Base-by-base conservation (phyloP, 2,797 vertebrate species). In the Microhierax caerulescens region DNA sequence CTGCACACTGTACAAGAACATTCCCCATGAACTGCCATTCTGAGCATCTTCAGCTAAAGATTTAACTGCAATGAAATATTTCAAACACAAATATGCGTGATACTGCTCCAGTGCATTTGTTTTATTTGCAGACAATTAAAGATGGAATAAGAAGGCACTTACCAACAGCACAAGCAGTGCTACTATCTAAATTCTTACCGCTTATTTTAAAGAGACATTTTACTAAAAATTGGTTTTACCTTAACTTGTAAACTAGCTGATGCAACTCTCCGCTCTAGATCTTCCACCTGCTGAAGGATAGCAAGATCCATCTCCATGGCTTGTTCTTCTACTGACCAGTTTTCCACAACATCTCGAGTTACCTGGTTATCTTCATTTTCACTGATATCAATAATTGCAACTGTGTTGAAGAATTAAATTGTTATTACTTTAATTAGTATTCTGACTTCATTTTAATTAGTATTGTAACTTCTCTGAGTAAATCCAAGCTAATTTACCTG, bases 281-380 rank as follows among this genome's bases (percentile, higher is more conserved):
- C 98, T 98, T 99, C 99, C 64, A 99, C 99, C 95, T 99, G 99
- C 95, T 99, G 99, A 95, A 99, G 98, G 91, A 99, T 96, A 83
- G 97, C 94, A 85, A 99, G 98, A 96, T 99, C 99, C 97, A 98
- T 98, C 96, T 99, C 98, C 98, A 99, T 99, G 59, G 99, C 99
- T 96, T 99, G 99, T 76, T 99, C 98, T 98, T 99, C 99, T 93
- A 99, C 97, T 90, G 99, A 99, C 99, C 99, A 99, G 96, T 98
- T 98, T 92, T 99, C 98, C 95, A 99, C 97, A 18, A 98, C 97
- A 94, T 99, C 98, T 94, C 97, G 98, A 80, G 98, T 98, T 93
- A 99, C 96, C 93, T 98, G 98, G 96, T 98, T 98, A 96, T 98
- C 98, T 97, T 99, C 98, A 92, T 98, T 98, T 97, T 98, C 98